phyloP scores from a whole-genome alignment of 2,797 vertebrate genomes.

The Melanotaenia parkinsoni region DNA sequence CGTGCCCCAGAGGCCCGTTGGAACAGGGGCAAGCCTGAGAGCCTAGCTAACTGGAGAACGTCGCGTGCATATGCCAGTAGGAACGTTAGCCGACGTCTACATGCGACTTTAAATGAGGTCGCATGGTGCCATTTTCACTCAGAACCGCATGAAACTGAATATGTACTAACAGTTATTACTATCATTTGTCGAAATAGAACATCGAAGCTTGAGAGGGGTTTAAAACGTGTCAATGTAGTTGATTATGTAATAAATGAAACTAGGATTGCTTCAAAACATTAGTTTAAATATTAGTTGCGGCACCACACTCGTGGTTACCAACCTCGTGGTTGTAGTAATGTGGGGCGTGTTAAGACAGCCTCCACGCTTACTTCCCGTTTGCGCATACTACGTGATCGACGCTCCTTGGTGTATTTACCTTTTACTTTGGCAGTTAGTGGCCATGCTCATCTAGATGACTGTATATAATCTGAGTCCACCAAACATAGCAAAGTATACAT shows the following conservation, averaged over 20 bases:
- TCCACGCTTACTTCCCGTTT: slow-evolving; percentile 59
- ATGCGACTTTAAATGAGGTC: background rate
- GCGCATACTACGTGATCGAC: slow-evolving; percentile 34
- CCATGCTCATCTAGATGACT: background rate
- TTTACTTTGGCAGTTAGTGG: too few relatives aligned
- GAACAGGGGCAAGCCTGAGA: slow-evolving; percentile 35
- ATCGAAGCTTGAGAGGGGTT: too few relatives aligned
- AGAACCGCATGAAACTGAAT: background rate
- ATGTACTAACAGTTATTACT: background rate
- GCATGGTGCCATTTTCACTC: background rate
- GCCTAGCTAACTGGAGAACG: slow-evolving; percentile 4
- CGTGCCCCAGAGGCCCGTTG: slow-evolving; percentile 55
- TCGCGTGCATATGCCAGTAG: background rate
- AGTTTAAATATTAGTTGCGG: background rate
- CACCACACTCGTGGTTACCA: slow-evolving; percentile 32
- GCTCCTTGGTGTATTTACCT: background rate
- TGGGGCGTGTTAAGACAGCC: slow-evolving; percentile 61
- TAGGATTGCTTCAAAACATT: slow-evolving; percentile 7
- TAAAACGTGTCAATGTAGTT: background rate
- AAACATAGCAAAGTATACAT: background rate
- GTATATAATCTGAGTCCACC: background rate
- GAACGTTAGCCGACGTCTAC: background rate
- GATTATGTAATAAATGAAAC: background rate
- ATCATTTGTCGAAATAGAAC: too few relatives aligned
- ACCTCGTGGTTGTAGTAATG: slow-evolving; percentile 78